Base-by-base conservation (phyloP, 1,140 invertebrate species). In the Chlorops oryzae region DNA sequence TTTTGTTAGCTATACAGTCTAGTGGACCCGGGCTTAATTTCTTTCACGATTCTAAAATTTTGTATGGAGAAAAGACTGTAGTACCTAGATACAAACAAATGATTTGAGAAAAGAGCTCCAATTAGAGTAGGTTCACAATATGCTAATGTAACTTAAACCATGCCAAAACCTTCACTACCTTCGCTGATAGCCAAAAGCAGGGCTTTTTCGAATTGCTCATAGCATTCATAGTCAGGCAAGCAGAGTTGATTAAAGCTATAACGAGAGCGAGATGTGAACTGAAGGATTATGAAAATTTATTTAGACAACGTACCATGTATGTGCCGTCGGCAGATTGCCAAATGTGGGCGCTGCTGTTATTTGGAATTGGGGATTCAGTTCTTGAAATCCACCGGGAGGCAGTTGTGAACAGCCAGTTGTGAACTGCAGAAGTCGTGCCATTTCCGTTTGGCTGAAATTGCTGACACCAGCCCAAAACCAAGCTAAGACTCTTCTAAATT, bases 401-500 rank as follows among this genome's bases (percentile, higher is more conserved):
- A 96, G 78, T 74, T 93, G 89, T 10, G 88, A 90, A 71, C 88
- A 92, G 35, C 88, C 88, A 1, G 93, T 96, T n/a, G 89, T 92
- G 73, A 96, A 96, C 74, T 97, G 92, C 54, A 97, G 76, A 49
- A 97, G 77, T 37, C 92, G 76, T 1, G 91, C 92, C 83, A 94
- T 92, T 77, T 96, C 92, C 68, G 94, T 92, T 61, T 88, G 85
- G 24, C 88, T 91, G 69, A 96, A 93, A 72, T 90, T 91, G 52
- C 84, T 85, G 17, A 96, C 84, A 39, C 90, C 88, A 3, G 90
- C 90, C 93, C 92, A 96, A 73, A 96, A 95, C 92, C 92, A 96
- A 54, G 85, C 86, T 17, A 96, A 74, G 34, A 93, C 84, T 47
- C 89, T 82, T 28, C 85, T 76, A 72, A 94, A 95, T 63, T 90